Evolutionary conservation across 2,797 vertebrate species (phyloP).

Genomic region (Brachyrhaphis roseni): DNA sequence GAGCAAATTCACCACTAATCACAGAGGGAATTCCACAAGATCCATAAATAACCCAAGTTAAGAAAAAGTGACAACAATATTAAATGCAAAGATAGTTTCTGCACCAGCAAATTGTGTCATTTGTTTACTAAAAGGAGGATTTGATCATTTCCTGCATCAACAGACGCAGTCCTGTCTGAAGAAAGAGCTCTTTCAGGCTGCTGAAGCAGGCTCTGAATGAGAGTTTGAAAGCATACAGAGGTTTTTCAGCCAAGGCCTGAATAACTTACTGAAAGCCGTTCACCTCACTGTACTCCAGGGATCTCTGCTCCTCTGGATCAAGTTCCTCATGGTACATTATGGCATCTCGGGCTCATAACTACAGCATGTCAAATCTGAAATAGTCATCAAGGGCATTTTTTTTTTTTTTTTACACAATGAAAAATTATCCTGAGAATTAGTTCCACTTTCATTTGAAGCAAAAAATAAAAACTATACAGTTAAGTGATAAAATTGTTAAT

Average conservation of each 20-base stretch:
- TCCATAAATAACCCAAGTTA: background rate
- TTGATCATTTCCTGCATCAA: constrained; percentile 56
- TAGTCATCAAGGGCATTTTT: background rate
- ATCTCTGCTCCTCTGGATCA: constrained; percentile 11
- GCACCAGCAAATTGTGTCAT: constrained; percentile 17
- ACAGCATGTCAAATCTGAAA: background rate
- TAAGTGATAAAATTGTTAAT: background rate
- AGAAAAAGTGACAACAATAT: background rate
- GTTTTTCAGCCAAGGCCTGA: constrained; percentile 31
- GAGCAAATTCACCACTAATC: constrained; percentile 36
- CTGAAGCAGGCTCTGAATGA: constrained; percentile 33
- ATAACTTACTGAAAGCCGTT: constrained; percentile 40
- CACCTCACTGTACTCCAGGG: constrained; percentile 34
- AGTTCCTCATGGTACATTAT: constrained; percentile 3
- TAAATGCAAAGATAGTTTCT: background rate
- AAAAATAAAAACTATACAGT: background rate
- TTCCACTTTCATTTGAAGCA: background rate
- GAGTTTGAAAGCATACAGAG: constrained; percentile 33
- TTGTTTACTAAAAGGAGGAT: constrained; percentile 54
- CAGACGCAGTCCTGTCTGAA: constrained; percentile 43
- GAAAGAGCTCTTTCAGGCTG: constrained; percentile 62
- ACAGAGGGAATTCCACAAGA: constrained; percentile 13
- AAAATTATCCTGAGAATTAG: background rate
- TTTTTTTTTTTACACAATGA: background rate
- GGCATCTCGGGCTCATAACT: background rate